These are phyloP conservation scores for Scotopteryx bipunctaria DNA, from an alignment of 2,888 invertebrate genomes.

Conservation along the genomic window DNA sequence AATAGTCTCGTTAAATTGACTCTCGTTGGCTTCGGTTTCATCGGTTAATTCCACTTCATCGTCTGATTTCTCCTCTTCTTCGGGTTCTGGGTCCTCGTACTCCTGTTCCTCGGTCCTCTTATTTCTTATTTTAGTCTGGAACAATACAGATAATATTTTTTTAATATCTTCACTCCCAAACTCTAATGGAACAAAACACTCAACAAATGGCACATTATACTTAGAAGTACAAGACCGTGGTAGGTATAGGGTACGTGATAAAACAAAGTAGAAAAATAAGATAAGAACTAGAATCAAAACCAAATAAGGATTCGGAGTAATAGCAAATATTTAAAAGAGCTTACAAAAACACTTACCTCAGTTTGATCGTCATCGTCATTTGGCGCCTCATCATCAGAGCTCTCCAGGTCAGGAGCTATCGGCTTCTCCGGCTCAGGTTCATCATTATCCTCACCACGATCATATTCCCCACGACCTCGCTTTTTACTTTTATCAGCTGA, in stretches of 20 bases:
- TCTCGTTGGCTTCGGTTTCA: conserved; percentile 60
- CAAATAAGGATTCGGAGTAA: no score
- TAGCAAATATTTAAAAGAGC: no score
- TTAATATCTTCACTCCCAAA: no score
- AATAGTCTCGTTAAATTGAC: conserved; percentile 44
- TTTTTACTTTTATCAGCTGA: conserved; percentile 74
- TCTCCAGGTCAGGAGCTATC: conserved; percentile 68
- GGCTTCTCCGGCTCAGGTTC: conserved; percentile 44
- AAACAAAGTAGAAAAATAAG: no score
- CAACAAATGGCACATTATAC: no score
- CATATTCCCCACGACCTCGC: conserved; percentile 55
- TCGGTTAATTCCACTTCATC: conserved; percentile 67
- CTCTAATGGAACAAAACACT: no score
- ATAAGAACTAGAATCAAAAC: no score
- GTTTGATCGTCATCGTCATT: conserved; percentile 82
- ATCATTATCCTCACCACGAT: conserved; percentile 68
- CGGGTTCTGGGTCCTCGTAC: conserved; percentile 86
- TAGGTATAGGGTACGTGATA: no score
- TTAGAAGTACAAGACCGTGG: no score
- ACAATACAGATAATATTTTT: conserved; percentile 26
- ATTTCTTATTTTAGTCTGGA: conserved; percentile 79
- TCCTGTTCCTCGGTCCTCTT: conserved; percentile 85
- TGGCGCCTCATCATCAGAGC: conserved; percentile 87
- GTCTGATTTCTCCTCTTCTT: conserved; percentile 81
- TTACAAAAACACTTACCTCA: no score